Percentiles rank a stretch among this genome's conserved stretches.
Conservation (phyloP, 2,113 vertebrate genomes). For the Rhynchopsitta pachyrhyncha region DNA sequence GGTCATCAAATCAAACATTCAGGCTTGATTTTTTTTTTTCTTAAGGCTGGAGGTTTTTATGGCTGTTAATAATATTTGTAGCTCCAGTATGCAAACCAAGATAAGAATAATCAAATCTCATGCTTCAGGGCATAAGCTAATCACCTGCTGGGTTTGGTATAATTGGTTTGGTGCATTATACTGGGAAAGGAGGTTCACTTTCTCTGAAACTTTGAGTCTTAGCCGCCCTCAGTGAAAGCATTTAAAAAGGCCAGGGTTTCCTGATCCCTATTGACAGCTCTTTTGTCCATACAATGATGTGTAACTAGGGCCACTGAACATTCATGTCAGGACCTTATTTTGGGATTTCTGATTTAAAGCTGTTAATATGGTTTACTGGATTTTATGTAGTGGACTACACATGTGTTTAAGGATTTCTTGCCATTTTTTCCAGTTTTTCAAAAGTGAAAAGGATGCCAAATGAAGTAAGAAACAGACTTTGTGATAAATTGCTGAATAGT, state of each 20-base stretch:
- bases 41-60: constrained; percentile 18
- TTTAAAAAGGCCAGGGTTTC: background rate
- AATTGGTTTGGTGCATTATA: constrained; percentile 48
- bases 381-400: background rate
- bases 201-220: background rate
- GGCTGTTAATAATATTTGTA: constrained; percentile 17
- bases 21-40: background rate
- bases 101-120: constrained; percentile 63
- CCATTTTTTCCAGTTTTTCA: background rate
- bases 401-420: background rate
- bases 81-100: constrained; percentile 18
- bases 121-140: constrained; percentile 59
- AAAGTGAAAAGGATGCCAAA: background rate
- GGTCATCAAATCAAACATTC: background rate
- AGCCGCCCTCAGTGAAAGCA: background rate
- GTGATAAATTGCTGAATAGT: background rate
- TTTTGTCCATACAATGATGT: background rate
- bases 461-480: background rate
- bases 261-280: constrained; percentile 26
- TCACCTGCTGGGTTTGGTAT: constrained; percentile 44
- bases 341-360: background rate
- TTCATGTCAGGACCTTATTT: background rate
- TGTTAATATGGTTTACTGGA: background rate
- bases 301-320: background rate
- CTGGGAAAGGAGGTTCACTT: constrained; percentile 13